A percentile compares a stretch with the other conserved stretches of the same genome.
These are phyloP conservation scores for Chaetorhynchus papuensis DNA, from an alignment of 2,113 vertebrate species.

Conservation along the genomic window DNA sequence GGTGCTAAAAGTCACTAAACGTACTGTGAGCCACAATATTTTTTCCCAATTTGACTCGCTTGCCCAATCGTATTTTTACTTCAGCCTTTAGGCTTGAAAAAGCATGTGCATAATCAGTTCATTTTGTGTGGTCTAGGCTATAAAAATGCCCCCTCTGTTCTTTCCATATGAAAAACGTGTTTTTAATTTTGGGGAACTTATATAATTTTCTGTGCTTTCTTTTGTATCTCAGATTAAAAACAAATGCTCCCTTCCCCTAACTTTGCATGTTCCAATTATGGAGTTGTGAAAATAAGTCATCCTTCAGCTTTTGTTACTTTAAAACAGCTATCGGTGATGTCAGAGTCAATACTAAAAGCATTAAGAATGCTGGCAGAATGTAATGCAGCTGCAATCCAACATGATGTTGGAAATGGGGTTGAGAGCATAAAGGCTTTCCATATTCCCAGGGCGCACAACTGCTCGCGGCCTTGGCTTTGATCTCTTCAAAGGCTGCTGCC, in stretches of 20 bases:
- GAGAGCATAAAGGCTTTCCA: conserved; percentile 97
- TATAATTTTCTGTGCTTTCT: conserved; percentile 86
- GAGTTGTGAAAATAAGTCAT: conserved; percentile 97
- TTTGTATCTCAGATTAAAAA: conserved; percentile 89
- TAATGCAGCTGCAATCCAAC: conserved; percentile 98
- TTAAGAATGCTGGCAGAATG: conserved; percentile 96
- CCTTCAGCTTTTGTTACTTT: conserved; percentile 79
- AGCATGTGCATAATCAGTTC: conserved; percentile 79
- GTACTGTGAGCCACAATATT: not conserved
- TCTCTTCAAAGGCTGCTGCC: conserved; percentile 99
- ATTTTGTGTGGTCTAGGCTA: conserved; percentile 94
- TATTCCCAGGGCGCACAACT: conserved; percentile 99
- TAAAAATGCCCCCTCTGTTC: conserved; percentile 87
- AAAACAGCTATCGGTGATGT: conserved; percentile 91
- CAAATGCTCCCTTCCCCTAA: conserved; percentile 86
- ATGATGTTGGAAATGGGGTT: conserved; percentile 96
- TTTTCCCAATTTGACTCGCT: conserved; percentile 51
- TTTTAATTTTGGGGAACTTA: conserved; percentile 95
- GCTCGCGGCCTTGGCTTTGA: conserved; percentile 99
- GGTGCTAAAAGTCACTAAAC: conserved; percentile 44
- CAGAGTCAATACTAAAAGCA: conserved; percentile 98
- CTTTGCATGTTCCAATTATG: conserved; percentile 94
- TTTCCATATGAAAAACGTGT: conserved; percentile 89
- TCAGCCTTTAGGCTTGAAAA: conserved; percentile 70
- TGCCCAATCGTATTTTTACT: conserved; percentile 61